Evolutionary conservation across 2,113 vertebrate genomes (phyloP), one percentile per base, ranked within the genome.

Genomic region (Bucco capensis): DNA sequence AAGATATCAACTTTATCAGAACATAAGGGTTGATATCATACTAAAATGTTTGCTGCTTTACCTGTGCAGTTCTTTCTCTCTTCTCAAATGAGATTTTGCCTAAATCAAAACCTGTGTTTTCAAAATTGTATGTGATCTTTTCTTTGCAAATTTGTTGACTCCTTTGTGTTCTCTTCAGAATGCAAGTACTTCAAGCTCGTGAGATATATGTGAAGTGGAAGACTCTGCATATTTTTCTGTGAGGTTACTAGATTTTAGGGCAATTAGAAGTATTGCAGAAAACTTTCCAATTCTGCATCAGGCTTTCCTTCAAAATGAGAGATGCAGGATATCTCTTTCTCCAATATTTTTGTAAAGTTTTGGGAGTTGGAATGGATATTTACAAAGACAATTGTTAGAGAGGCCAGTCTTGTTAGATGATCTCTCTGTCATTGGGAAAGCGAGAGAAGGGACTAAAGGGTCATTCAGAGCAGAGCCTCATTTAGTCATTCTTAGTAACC

Each of bases 361-460:
- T 31, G 44, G 8, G 42, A 69, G 31, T 19, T 76, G 50, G 10
- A 73, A 76, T 33, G 15, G 21, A 10, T 69, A 9, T 37, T 62
- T 46, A 33, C 19, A 31, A 3, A 49, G 19, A 37, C 10, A 58
- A 3, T 37, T 57, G 46, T 74, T 58, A 49, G 44, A 86, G 66
- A 44, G 46, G 35, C 18, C 1, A 0, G 25, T 72, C 35, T n/a
- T 66, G 25, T 50, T 60, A 51, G 27, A 5, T 0, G 2, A 11
- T 51, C 14, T 70, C 16, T 69, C 24, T 86, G 11, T 50, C 74
- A 18, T 0, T 17, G 31, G 11, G 70, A 51, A 19, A 35, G 19
- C 21, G 22, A 42, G 18, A 81, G 27, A 74, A 86, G 27, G 56
- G 25, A 40, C 37, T 78, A 30, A 37, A 54, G 44, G 2, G 15